These are phyloP conservation scores for Sarotherodon lohbergeri DNA, from an alignment of 2,113 vertebrate genomes.

Conservation along the genomic window DNA sequence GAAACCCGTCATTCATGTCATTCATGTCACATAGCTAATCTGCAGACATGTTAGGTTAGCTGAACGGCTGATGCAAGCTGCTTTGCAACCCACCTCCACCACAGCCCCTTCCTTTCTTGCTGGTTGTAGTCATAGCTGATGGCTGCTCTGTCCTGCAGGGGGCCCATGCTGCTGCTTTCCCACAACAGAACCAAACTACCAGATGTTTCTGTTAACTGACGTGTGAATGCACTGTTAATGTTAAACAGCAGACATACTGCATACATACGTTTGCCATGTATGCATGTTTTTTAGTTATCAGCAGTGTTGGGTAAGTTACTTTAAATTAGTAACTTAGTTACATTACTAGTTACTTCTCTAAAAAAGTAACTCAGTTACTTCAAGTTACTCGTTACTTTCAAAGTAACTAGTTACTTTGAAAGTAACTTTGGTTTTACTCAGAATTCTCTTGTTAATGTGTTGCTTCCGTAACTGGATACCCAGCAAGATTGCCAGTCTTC, in stretches of 20 bases:
- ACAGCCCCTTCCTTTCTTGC: background rate
- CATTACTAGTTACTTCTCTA: no score
- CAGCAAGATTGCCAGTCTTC: no score
- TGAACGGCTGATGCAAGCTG: background rate
- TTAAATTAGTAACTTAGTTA: no score
- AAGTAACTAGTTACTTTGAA: no score
- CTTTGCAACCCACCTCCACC: background rate
- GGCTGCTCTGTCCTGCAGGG: background rate
- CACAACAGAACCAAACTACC: background rate
- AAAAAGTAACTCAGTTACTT: no score
- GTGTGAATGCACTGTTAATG: background rate
- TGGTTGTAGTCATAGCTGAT: background rate
- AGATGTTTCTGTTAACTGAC: background rate
- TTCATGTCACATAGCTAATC: background rate
- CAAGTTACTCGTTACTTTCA: no score
- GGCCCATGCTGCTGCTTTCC: background rate
- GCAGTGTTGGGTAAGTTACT: no score
- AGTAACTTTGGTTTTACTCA: no score
- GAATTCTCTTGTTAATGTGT: no score
- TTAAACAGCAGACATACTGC: fast-evolving
- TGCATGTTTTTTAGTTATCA: fast-evolving
- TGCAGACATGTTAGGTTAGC: background rate
- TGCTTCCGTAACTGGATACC: no score
- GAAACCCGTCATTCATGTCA: background rate
- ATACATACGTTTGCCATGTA: background rate